These are phyloP conservation scores for Diacarnus erythraeanus DNA, from an alignment of 37 sponge, comb jelly and placozoan species.

Conservation along the genomic window DNA sequence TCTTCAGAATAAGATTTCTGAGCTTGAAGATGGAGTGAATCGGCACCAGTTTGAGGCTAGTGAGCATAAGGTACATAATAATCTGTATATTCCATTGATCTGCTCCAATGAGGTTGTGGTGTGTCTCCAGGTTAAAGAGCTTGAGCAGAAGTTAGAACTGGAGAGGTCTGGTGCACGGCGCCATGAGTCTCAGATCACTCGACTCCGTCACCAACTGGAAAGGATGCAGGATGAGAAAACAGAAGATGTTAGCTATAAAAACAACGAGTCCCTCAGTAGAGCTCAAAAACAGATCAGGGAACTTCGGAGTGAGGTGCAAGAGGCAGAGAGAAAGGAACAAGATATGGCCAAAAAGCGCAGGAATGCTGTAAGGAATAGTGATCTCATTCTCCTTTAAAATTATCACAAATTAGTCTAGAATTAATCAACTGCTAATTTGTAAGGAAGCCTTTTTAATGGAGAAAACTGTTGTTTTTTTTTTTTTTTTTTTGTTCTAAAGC, in stretches of 20 bases:
- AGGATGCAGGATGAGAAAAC: slow-evolving; percentile 48
- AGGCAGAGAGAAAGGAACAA: slow-evolving; percentile 72
- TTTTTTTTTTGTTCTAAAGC: too few species aligned
- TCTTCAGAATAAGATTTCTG: slow-evolving; percentile 39
- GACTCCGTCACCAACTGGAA: slow-evolving; percentile 74
- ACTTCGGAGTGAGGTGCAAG: slow-evolving; percentile 65
- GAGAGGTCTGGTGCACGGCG: slow-evolving; percentile 66
- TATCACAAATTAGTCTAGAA: too few species aligned
- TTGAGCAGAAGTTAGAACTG: slow-evolving; percentile 83
- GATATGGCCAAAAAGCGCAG: slow-evolving; percentile 66
- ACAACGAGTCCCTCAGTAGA: slow-evolving; percentile 57
- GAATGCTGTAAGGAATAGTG: slow-evolving; percentile 47
- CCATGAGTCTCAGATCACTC: slow-evolving; percentile 64
- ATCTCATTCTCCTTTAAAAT: too few species aligned
- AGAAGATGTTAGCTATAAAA: slow-evolving; percentile 36
- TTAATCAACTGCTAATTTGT: too few species aligned
- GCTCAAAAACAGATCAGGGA: slow-evolving; percentile 73
- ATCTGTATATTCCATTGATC: too few species aligned
- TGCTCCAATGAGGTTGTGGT: too few species aligned
- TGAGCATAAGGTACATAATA: slow-evolving; percentile 49
- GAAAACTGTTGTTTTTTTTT: too few species aligned
- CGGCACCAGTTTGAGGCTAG: slow-evolving; percentile 53
- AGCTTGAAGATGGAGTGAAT: slow-evolving; percentile 51
- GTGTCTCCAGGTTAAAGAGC: slow-evolving; percentile 49
- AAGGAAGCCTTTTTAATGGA: too few species aligned